Evolutionary conservation across 2,797 vertebrate genomes (phyloP), one percentile per base, ranked within the genome.

Genomic region (Triplophysa bombifrons): DNA sequence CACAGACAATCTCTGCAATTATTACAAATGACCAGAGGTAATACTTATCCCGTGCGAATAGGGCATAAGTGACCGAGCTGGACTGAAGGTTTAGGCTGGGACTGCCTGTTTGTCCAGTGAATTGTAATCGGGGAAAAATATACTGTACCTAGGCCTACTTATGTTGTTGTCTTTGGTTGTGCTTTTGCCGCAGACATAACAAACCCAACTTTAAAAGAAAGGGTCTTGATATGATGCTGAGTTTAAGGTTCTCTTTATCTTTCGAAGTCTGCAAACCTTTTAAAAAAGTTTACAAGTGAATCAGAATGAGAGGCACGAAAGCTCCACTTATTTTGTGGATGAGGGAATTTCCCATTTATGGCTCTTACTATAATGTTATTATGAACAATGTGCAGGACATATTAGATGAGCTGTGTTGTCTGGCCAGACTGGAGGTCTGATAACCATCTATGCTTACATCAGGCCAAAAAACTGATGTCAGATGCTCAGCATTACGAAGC

Each of bases 321-420:
- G n/a, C 61, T 53, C 16, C 25, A 19, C 19, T 1, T 51, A 46
- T 51, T 5, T 19, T 51, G 6, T 51, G 50, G 1, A 72, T 74
- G 12, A 22, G 53, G 76, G 41, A 80, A 67, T 68, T 82, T 74
- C 71, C n/a, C 12, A 6, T 78, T 71, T 48, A 71, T n/a, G 17
- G 44, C 27, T 65, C 56, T 74, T 41, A 70, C 51, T 55, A 75
- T 76, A 34, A 83, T 80, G 82, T 73, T 56, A 74, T 80, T 79
- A 48, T 12, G 65, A 38, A 38, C 82, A 83, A 90, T 68, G 22
- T 77, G 68, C 79, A 85, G 82, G 82, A 88, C 86, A 68, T 87
- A 84, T 88, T 85, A 86, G 89, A 89, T 90, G 88, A 88, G 84
- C 83, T 80, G 80, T 75, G 72, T 75, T 87, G 81, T 88, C 86